phyloP scores from a whole-genome alignment of 2,888 invertebrate genomes.

The Bembecia ichneumoniformis region DNA sequence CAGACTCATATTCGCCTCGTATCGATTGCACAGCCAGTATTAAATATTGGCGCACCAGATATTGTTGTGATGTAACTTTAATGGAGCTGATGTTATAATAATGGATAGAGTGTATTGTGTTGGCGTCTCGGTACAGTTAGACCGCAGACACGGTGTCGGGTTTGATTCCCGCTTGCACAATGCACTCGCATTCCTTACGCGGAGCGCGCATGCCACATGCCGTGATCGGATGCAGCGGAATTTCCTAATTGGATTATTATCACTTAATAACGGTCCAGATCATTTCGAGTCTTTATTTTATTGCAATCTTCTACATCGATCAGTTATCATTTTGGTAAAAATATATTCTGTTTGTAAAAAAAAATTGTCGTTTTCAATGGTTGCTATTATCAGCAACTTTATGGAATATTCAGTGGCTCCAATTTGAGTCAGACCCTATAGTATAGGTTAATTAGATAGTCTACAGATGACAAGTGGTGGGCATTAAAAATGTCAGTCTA shows the following conservation, averaged over 20 bases:
- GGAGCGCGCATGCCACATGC: slow-evolving; percentile 15
- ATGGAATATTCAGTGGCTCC: too few species aligned
- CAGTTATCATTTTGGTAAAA: too few species aligned
- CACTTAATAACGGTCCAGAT: neutral
- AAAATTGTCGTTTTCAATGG: too few species aligned
- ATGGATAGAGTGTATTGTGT: slow-evolving; percentile 12
- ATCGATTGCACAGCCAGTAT: neutral
- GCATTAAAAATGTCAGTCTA: too few species aligned
- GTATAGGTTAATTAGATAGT: too few species aligned
- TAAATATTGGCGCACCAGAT: slow-evolving; percentile 4
- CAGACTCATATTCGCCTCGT: slow-evolving; percentile 2
- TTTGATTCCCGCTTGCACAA: slow-evolving; percentile 41
- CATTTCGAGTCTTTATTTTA: too few species aligned
- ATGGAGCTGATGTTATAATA: slow-evolving; percentile 1
- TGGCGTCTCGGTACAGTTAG: slow-evolving; percentile 27
- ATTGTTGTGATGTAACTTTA: slow-evolving; percentile 3
- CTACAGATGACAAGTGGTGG: too few species aligned
- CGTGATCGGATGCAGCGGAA: slow-evolving; percentile 16
- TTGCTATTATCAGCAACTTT: too few species aligned
- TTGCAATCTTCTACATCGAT: too few species aligned
- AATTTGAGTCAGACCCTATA: too few species aligned
- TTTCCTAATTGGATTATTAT: slow-evolving; percentile 20
- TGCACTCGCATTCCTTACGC: slow-evolving; percentile 29
- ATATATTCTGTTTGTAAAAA: too few species aligned
- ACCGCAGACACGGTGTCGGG: slow-evolving; percentile 34